These are phyloP conservation scores for Squalus acanthias DNA, from an alignment of 2,797 vertebrate genomes.

Conservation along the genomic window DNA sequence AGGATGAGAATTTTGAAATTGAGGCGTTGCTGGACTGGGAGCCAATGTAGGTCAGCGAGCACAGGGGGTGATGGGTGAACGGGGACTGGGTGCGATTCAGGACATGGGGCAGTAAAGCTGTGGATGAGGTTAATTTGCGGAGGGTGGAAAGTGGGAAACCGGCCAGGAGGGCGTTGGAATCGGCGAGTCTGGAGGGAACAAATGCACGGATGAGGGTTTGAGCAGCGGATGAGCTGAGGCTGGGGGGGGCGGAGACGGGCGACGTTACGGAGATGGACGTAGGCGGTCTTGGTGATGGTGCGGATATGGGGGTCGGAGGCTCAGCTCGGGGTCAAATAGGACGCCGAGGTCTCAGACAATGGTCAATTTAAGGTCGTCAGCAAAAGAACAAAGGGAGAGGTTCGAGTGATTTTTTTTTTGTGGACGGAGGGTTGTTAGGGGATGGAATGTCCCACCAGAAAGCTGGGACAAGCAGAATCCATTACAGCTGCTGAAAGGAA, in stretches of 20 bases:
- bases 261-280: not conserved
- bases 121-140: not conserved
- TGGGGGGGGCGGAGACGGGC: too few relatives aligned
- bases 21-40: too few relatives aligned
- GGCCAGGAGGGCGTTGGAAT: too few relatives aligned
- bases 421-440: too few relatives aligned
- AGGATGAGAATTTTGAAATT: not conserved
- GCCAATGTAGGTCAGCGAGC: not conserved
- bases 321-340: not conserved
- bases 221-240: too few relatives aligned
- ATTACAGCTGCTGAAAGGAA: not conserved
- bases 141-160: too few relatives aligned
- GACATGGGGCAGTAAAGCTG: too few relatives aligned
- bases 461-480: not conserved
- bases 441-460: not conserved
- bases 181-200: not conserved
- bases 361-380: not conserved
- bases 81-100: too few relatives aligned
- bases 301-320: not conserved
- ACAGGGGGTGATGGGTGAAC: not conserved
- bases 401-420: too few relatives aligned
- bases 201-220: not conserved
- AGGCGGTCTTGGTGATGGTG: too few relatives aligned
- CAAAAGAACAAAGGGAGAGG: not conserved
- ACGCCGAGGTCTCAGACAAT: not conserved